Percentiles rank a stretch among this genome's conserved stretches.
phyloP scores from a whole-genome alignment of 1,140 invertebrate species.

The Tetraneura akinire region DNA sequence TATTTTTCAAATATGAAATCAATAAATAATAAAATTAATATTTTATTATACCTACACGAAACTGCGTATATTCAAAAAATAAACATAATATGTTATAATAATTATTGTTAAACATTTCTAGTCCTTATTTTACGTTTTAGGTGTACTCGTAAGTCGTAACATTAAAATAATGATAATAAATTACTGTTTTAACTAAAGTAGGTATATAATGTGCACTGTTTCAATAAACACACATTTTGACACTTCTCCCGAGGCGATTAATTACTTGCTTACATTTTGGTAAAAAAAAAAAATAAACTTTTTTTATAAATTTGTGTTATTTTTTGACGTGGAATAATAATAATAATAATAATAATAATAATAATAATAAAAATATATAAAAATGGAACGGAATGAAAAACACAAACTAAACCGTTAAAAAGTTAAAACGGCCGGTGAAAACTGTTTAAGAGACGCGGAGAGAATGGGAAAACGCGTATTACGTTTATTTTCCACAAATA shows the following conservation, averaged over 20 bases:
- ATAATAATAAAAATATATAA: too few relatives aligned
- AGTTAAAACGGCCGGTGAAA: neutral
- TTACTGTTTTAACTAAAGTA: neutral
- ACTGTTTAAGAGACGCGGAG: neutral
- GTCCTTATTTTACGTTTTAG: neutral
- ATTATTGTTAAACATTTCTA: neutral
- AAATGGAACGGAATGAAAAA: too few relatives aligned
- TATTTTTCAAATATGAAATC: too few relatives aligned
- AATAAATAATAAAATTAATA: too few relatives aligned
- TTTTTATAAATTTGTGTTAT: neutral
- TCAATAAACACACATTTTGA: conserved; percentile 12
- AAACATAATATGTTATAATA: too few relatives aligned
- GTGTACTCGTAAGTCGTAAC: too few relatives aligned
- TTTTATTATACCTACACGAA: too few relatives aligned
- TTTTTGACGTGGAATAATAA: conserved; percentile 11
- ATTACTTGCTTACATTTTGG: conserved; percentile 11
- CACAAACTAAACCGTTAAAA: conserved; percentile 10
- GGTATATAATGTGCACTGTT: too few relatives aligned
- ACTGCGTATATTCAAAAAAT: too few relatives aligned
- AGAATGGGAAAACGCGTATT: neutral
- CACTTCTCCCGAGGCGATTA: conserved; percentile 5
- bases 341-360: too few relatives aligned
- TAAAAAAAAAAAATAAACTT: neutral
- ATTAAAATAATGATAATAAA: conserved; percentile 25
- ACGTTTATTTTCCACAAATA: conserved; percentile 14